Base-by-base conservation (phyloP, 2,888 invertebrate species). In the Desoria tigrina region DNA sequence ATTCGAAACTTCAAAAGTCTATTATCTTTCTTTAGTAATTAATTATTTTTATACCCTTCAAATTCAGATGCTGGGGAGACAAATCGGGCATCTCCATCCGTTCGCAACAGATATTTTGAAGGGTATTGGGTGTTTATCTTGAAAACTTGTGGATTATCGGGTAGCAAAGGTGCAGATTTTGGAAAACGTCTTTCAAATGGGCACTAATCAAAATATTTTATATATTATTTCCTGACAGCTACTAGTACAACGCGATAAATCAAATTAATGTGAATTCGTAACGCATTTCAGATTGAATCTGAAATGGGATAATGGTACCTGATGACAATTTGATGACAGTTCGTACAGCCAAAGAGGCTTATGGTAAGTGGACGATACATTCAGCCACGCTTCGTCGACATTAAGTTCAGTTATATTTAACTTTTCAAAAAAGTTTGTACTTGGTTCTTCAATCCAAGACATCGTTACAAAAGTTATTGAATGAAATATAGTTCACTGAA, bases 251-350 rank as follows among this genome's bases (percentile, higher is more conserved):
- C n/a, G n/a, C n/a, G n/a, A n/a, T n/a, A n/a, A n/a, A n/a, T n/a
- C n/a, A n/a, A n/a, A n/a, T n/a, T n/a, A n/a, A n/a, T n/a, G n/a
- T n/a, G n/a, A n/a, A n/a, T n/a, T n/a, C n/a, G n/a, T n/a, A n/a
- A n/a, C n/a, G n/a, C n/a, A n/a, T n/a, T n/a, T n/a, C n/a, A n/a
- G n/a, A n/a, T n/a, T n/a, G n/a, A n/a, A n/a, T n/a, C n/a, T n/a
- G n/a, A n/a, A n/a, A n/a, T n/a, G n/a, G n/a, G n/a, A n/a, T n/a
- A n/a, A n/a, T n/a, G n/a, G 83, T 80, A 90, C 90, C 80, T 84
- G 82, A 77, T 86, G 83, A 77, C 90, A 90, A 76, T 89, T 88
- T 61, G 86, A 85, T 26, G 88, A 87, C 0, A 88, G 84, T 18
- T 84, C 82, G 77, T 89, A 90, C 4, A 89, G 80, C 77, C 84